Conservation (phyloP, 2,113 vertebrate species). For the Ochotona princeps region DNA sequence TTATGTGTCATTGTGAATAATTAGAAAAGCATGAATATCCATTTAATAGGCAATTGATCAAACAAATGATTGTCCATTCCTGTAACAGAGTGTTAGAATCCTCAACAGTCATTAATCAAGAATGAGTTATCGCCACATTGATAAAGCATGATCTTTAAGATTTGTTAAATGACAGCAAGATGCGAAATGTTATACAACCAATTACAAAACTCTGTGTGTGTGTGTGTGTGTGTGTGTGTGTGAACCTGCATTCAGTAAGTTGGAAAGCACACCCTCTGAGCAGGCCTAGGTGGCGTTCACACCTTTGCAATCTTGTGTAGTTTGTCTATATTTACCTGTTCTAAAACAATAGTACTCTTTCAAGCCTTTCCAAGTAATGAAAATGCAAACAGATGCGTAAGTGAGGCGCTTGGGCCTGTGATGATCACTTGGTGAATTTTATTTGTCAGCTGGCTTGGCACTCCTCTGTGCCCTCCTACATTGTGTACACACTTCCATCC, state of each 20-base stretch:
- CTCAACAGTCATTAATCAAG: neutral
- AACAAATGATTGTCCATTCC: neutral
- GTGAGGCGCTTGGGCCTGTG: neutral
- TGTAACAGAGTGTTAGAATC: neutral
- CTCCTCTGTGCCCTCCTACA: neutral
- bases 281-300: neutral
- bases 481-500: neutral
- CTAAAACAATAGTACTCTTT: neutral
- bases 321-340: neutral
- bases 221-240: rapidly evolving
- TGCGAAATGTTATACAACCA: neutral
- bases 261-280: neutral
- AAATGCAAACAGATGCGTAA: neutral
- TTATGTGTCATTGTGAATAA: neutral
- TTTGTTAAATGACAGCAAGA: neutral
- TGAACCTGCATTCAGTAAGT: neutral
- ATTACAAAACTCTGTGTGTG: neutral
- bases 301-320: neutral
- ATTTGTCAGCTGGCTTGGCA: neutral
- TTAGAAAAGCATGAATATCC: neutral
- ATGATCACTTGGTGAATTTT: too few species aligned
- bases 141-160: neutral
- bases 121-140: neutral
- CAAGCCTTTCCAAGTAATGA: neutral
- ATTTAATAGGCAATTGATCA: neutral